Conservation (phyloP, 2,888 invertebrate genomes). For the Andricus quercusramuli region DNA sequence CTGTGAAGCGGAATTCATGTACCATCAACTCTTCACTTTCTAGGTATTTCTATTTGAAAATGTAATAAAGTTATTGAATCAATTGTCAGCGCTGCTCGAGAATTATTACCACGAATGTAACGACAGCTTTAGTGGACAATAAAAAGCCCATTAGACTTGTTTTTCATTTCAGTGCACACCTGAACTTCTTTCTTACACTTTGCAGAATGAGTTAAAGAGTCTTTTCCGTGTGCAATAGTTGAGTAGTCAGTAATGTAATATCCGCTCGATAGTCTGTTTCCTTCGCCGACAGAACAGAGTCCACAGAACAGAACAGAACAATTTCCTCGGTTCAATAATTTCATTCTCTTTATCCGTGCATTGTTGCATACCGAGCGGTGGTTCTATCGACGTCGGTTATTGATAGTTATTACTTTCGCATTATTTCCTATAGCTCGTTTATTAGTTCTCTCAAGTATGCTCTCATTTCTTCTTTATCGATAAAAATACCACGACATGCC, state of each 20-base stretch:
- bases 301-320: slow-evolving; percentile 29
- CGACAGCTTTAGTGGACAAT: neutral
- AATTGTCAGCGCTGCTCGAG: neutral
- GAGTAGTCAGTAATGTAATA: slow-evolving; percentile 28
- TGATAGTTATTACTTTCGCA: slow-evolving; percentile 39
- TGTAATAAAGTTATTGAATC: neutral
- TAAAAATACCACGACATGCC: neutral
- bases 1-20: neutral
- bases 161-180: neutral
- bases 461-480: neutral
- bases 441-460: slow-evolving; percentile 31
- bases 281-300: slow-evolving; percentile 15
- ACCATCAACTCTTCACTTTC: neutral
- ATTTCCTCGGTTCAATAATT: slow-evolving; percentile 37
- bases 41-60: too few species aligned
- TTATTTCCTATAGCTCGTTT: slow-evolving; percentile 33
- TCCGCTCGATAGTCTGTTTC: slow-evolving; percentile 32
- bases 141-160: neutral
- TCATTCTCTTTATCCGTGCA: slow-evolving; percentile 27
- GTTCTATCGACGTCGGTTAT: slow-evolving; percentile 38
- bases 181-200: neutral
- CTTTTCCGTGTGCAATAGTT: neutral
- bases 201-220: neutral
- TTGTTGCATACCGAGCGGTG: slow-evolving; percentile 37
- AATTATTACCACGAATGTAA: neutral